A percentile compares a stretch with the other conserved stretches of the same genome.
Conservation (phyloP, 2,797 vertebrate species). For the Gymnothorax reevesii region DNA sequence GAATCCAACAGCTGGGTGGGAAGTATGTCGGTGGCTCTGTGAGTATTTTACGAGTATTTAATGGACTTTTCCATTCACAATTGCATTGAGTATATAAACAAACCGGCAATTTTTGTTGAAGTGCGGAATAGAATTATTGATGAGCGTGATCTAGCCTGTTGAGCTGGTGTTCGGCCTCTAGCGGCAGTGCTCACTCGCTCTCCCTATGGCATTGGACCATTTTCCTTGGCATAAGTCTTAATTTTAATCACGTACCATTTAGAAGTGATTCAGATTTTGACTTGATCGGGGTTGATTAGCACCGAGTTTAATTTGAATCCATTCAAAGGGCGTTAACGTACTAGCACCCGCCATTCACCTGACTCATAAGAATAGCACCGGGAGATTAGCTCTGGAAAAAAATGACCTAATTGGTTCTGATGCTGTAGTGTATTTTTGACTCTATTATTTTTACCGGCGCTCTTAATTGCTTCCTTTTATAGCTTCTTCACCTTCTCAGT, state of each 20-base stretch:
- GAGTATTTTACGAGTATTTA: constrained; percentile 47
- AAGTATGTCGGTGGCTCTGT: constrained; percentile 74
- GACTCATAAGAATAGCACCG: constrained; percentile 42
- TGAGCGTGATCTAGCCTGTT: neutral
- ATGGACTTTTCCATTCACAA: constrained; percentile 8
- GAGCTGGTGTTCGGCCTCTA: neutral
- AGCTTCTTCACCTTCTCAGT: constrained; percentile 39
- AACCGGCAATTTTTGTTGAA: neutral
- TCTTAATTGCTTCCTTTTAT: constrained; percentile 49
- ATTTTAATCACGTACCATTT: constrained; percentile 9
- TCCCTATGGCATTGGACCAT: neutral
- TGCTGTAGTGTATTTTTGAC: constrained; percentile 49
- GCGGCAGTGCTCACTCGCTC: neutral
- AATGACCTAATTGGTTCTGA: constrained; percentile 47
- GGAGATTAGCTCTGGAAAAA: constrained; percentile 43
- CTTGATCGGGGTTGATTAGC: constrained; percentile 37
- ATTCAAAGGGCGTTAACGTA: constrained; percentile 6
- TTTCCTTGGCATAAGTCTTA: neutral
- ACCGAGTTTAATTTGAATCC: constrained; percentile 26
- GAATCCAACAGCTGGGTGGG: constrained; percentile 66
- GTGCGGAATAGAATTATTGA: neutral
- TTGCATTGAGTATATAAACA: neutral
- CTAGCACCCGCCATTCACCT: constrained; percentile 36
- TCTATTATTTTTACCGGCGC: constrained; percentile 38
- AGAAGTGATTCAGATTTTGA: constrained; percentile 25